Evolutionary conservation across 2,797 vertebrate genomes (phyloP).

Genomic region (Dryobates pubescens): DNA sequence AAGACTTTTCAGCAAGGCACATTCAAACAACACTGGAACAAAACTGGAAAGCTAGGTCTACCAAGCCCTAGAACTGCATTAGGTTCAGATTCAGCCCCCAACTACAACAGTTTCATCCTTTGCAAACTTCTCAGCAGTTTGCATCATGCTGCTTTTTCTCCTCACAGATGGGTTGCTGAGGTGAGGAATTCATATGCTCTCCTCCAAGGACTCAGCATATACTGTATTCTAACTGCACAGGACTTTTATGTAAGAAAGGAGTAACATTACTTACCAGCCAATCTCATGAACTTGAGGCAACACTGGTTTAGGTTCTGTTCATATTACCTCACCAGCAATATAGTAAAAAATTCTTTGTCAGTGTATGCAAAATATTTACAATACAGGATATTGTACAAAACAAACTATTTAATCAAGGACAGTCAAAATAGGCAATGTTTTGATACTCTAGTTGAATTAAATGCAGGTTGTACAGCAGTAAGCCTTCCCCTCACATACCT

Average conservation of each 20-base stretch:
- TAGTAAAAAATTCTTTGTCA: no score
- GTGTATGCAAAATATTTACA: background rate
- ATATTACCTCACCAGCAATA: no score
- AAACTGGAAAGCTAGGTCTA: background rate
- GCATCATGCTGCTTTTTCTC: background rate
- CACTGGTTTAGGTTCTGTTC: background rate
- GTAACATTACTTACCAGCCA: background rate
- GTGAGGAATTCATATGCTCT: background rate
- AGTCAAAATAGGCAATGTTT: background rate
- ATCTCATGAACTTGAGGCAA: background rate
- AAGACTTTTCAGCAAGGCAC: background rate
- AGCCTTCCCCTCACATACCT: fast-evolving
- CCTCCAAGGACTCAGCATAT: background rate
- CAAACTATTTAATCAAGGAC: background rate
- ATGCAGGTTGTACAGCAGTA: background rate
- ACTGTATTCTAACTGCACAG: background rate
- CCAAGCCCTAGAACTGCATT: background rate
- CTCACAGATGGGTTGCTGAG: background rate
- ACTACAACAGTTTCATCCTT: background rate
- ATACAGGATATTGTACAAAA: background rate
- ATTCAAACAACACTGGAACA: background rate
- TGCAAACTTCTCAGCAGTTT: background rate
- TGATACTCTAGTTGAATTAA: background rate
- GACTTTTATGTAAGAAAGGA: background rate
- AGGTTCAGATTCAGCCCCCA: background rate